Base-by-base conservation (phyloP, 2,888 invertebrate species). In the Synergus gifuensis region DNA sequence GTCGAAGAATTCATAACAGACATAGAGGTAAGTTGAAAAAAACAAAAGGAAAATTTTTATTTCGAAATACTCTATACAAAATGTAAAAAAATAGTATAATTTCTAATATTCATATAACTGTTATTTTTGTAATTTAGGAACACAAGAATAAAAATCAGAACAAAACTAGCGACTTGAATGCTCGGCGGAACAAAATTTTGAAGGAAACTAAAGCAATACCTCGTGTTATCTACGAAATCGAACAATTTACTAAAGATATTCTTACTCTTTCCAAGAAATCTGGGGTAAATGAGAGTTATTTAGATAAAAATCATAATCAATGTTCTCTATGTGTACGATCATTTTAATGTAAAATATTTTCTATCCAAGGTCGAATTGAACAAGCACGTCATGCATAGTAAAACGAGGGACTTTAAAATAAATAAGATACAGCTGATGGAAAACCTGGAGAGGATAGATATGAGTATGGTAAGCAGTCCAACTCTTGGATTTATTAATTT, bases 171-270 rank as follows among this genome's bases (percentile, higher is more conserved):
- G 93, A 93, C 83, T 90, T 92, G 0, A 88, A 91, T 62, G 91
- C 91, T 0, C 93, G 93, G 79, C 92, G 93, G 76, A 94, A 93
- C 80, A 94, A 93, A 89, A 94, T 95, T 73, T 89, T 95, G 64
- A 93, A 93, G 49, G 94, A 95, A 89, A 95, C 95, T 0, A 94
- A 94, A 85, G 92, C 94, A 28, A 95, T 96, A 85, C 96, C 96
- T 11, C 93, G 94, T 73, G 93, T 95, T 0, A 94, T 96, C 77
- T 93, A 94, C 67, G 95, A 94, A 87, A 94, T 95, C 1, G 96
- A 96, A 89, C 94, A 94, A 86, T 95, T 95, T 88, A 93, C 93
- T 85, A 94, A 94, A 85, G 93, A 93, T 77, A 93, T 95, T 58
- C 93, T 94, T 81, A 86, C 94, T 80, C 92, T 95, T n/a, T 93